Conservation (phyloP, 2,797 vertebrate genomes). For the Limnodromus scolopaceus region DNA sequence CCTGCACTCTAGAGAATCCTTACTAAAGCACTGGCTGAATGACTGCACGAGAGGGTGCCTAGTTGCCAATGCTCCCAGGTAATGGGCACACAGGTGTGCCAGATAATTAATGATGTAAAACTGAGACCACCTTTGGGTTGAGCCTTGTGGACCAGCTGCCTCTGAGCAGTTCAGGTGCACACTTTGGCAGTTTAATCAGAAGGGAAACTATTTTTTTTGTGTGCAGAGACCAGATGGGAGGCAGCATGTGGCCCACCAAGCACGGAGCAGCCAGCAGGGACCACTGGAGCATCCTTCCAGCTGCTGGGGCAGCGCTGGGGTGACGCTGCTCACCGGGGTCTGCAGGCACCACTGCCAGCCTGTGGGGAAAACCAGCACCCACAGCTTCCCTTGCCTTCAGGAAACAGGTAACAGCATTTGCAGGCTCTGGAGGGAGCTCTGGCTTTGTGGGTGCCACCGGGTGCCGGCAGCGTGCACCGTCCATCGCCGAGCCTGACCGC, state of each 20-base stretch:
- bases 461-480: accelerated
- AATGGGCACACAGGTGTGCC: too few relatives aligned
- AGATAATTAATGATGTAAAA: background rate
- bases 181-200: background rate
- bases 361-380: background rate
- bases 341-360: background rate
- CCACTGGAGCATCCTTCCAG: too few relatives aligned
- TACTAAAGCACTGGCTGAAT: background rate
- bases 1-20: too few relatives aligned
- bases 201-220: background rate
- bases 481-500: background rate
- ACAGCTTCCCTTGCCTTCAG: accelerated
- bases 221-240: background rate
- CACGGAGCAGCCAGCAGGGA: too few relatives aligned
- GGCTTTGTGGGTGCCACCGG: too few relatives aligned
- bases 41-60: background rate
- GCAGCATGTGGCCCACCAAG: accelerated
- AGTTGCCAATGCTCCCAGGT: too few relatives aligned
- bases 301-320: too few relatives aligned
- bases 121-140: background rate
- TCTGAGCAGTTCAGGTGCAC: too few relatives aligned
- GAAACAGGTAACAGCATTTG: background rate
- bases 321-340: accelerated
- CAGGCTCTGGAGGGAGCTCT: background rate
- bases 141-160: background rate